Evolutionary conservation across 2,797 vertebrate genomes (phyloP), one percentile per base, ranked within the genome.

Genomic region (Peromyscus melanophrys): DNA sequence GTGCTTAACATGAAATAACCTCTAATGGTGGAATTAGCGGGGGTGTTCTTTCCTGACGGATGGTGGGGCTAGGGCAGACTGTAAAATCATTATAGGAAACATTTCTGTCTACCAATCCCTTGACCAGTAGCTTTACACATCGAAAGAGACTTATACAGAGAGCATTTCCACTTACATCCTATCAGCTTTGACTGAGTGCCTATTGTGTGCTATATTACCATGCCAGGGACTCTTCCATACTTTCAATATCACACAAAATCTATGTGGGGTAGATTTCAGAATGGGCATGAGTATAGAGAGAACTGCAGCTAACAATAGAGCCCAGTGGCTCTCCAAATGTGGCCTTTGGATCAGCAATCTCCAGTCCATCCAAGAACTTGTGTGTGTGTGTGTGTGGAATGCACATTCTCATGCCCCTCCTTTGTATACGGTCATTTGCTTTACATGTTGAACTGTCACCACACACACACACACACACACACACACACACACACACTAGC

Each of bases 1-100:
- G 76, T 80, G 78, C 63, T 96, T 93, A 90, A 78, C 76, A 73
- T 76, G 61, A 57, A 97, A 87, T 91, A 95, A 95, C 57, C 63
- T 88, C 87, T 82, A 52, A 87, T 81, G 78, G 76, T 92, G 83
- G 89, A 84, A 96, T 96, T 85, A 97, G 92, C 0, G 11, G 84
- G 90, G 87, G 84, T 92, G 92, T 92, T 93, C 75, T 92, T 97
- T 97, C 76, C 94, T 43, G 55, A 31, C 65, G 43, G 52, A 6
- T 43, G 52, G 13, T 25, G 57, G 57, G 31, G 76, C 34, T 31
- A 25, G 6, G 23, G 27, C 91, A 96, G 87, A 93, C 73, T 93
- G 71, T 95, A 96, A 97, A 95, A 25, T 96, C 81, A 93, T 96
- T 93, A 94, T 73, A 92, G 57, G 65, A 89, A 93, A 93, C 12